phyloP scores from a whole-genome alignment of 2,797 vertebrate genomes.

The Cirrhinus molitorella region DNA sequence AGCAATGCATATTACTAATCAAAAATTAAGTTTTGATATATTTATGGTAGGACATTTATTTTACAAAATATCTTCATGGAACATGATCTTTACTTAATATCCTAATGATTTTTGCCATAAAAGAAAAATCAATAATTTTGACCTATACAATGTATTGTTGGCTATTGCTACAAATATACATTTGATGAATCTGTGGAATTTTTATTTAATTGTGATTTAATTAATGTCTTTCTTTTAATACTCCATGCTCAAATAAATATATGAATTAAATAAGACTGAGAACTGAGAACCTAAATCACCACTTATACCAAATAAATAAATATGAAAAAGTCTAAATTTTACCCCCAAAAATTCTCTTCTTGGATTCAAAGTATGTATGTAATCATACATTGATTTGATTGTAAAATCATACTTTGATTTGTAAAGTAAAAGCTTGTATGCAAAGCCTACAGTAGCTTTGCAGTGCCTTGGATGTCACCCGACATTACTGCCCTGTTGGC shows the following conservation, averaged over 20 bases:
- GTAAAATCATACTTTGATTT: neutral
- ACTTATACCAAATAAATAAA: neutral
- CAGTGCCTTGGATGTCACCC: neutral
- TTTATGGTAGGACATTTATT: too few relatives aligned
- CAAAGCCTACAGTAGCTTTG: neutral
- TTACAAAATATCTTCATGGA: too few relatives aligned
- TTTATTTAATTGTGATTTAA: neutral
- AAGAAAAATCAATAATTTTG: too few relatives aligned
- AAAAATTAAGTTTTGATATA: too few relatives aligned
- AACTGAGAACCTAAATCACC: neutral
- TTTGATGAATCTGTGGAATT: neutral
- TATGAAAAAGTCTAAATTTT: too few relatives aligned
- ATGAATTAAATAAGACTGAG: neutral
- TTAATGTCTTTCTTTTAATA: neutral
- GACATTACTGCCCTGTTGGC: slow-evolving; percentile 10
- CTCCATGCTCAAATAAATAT: neutral
- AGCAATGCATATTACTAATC: too few relatives aligned
- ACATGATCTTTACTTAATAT: too few relatives aligned
- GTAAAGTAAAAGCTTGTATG: neutral
- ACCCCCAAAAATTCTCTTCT: too few relatives aligned
- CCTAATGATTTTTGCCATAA: too few relatives aligned
- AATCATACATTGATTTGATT: neutral
- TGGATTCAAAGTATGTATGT: neutral
- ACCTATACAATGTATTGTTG: too few relatives aligned
- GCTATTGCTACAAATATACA: too few relatives aligned